Percentiles rank a stretch among this genome's conserved stretches.
phyloP scores from a whole-genome alignment of 1,140 invertebrate genomes.

The Neotoxoptera formosana region DNA sequence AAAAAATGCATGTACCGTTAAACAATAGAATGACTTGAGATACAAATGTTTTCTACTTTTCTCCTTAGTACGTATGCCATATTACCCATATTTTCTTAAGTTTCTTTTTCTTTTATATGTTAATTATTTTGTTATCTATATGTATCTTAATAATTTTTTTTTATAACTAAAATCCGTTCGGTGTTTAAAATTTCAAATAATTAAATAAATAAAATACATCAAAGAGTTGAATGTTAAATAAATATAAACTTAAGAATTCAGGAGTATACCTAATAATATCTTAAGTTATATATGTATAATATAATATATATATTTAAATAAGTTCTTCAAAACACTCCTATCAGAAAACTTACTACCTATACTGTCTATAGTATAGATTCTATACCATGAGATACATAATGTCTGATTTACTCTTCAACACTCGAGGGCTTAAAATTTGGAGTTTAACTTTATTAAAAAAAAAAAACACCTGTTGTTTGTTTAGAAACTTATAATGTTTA shows the following conservation, averaged over 20 bases:
- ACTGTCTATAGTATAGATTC: no score
- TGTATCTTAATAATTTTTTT: not conserved
- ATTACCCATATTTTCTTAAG: not conserved
- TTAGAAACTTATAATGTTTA: not conserved
- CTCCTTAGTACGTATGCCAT: not conserved
- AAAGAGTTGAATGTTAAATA: not conserved
- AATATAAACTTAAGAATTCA: not conserved
- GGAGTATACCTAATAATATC: not conserved
- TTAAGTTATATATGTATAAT: not conserved
- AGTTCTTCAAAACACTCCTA: not conserved
- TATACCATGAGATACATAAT: not conserved
- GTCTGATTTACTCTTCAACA: not conserved
- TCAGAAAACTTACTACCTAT: not conserved
- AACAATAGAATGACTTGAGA: not conserved
- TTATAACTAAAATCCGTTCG: not conserved
- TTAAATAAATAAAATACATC: slow-evolving; percentile 3
- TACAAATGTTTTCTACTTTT: not conserved
- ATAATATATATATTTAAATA: not conserved
- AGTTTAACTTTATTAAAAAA: not conserved
- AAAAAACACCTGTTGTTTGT: not conserved
- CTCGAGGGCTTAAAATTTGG: not conserved
- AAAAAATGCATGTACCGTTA: not conserved
- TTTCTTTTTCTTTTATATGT: not conserved
- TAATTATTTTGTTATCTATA: not conserved
- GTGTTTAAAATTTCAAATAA: not conserved